Base-by-base conservation (phyloP, 1,140 invertebrate species). In the Drosophila paulistorum region DNA sequence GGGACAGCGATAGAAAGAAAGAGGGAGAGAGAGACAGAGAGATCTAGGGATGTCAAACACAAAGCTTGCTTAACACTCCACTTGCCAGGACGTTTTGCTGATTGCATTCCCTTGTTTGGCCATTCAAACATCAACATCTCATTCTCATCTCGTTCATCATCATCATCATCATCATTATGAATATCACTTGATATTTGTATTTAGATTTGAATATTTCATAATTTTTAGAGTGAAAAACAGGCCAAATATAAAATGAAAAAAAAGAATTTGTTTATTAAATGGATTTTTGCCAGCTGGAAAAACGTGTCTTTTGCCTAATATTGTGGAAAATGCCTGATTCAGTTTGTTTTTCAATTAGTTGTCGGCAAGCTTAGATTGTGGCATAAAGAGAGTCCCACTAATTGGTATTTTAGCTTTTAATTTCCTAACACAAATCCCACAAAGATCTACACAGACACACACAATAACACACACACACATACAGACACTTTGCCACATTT, bases 371-470 rank as follows among this genome's bases (percentile, higher is more conserved):
- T 35, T 51, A 45, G 67, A 54, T 65, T 61, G 64, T 67, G 54
- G 39, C 69, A 69, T 63, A 37, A 58, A 71, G 35, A 35, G 42
- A 66, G 63, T n/a, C 61, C 67, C 83, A 89, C 83, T 87, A 87
- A 87, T 87, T 87, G 84, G 41, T 83, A 77, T 87, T 87, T 87
- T 89, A 87, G 87, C 83, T 87, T 80, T 89, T 89, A 87, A 89
- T 85, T 85, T 86, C 45, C 68, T 59, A 75, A 68, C 71, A 83
- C 59, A 85, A 73, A 78, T 78, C 63, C 74, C 58, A 67, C 60
- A 75, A 7, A 30, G 30, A 30, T 30, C 30, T 30, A 30, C 35
- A 62, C 4, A 57, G n/a, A 45, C 26, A 23, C 65, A 59, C 30
- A 42, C 58, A 17, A 17, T 17, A 0, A 1, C 17, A 14, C 26